Base-by-base conservation (phyloP, 1,140 invertebrate genomes). In the Andricus grossulariae region DNA sequence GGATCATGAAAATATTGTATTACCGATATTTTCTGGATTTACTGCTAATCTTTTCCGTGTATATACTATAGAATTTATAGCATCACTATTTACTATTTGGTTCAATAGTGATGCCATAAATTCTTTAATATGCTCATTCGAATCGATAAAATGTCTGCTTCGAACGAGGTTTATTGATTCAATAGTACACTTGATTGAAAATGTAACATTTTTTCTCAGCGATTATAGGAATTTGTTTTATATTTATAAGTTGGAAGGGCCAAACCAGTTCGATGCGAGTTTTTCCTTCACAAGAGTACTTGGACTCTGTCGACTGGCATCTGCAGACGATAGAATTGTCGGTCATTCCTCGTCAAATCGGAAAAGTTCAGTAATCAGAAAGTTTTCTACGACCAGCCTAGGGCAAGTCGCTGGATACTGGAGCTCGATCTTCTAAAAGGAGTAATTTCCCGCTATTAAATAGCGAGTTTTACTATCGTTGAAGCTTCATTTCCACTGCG, bases 281-380 rank as follows among this genome's bases (percentile, higher is more conserved):
- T n/a, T 25, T 66, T 39, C 8, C 60, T 39, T 66, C 39, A 39
- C 15, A 66, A 66, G 39, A 39, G 25, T 13, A 66, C 16, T 25
- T 66, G 13, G 32, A 66, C 5, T 32, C 25, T 66, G 39, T 66
- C 72, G 71, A 49, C 45, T 15, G 66, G 70, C 7, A 45, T 45
- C 39, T 45, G 71, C 71, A 79, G 79, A 83, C 83, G 82, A 83
- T 86, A 81, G 82, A 87, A 87, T 85, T 83, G 83, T 80, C 72
- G 86, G 85, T 86, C 86, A 87, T 89, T 88, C 85, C 25, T 66
- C 25, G 83, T 82, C 77, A 83, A 87, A 88, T 88, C 86, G 82
- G 85, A 86, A 88, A 89, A 88, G 86, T 88, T 88, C 82, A 83
- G 86, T 86, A 89, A 89, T 88, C 86, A 84, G 83, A 88, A 88